Base-by-base conservation (phyloP, 2,888 invertebrate genomes). In the Balanococcus diminutus region DNA sequence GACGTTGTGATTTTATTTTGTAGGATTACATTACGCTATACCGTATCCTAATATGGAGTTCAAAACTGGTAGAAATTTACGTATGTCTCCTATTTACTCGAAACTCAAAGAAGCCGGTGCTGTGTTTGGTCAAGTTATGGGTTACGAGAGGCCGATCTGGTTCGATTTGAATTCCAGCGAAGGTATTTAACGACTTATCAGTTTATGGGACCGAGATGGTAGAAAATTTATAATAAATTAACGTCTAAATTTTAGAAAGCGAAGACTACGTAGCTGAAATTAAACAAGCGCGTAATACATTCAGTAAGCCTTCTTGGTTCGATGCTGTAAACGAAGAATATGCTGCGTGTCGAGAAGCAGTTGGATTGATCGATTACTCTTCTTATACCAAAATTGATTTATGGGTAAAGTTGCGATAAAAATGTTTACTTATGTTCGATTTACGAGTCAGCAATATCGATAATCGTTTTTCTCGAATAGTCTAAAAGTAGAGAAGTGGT, bases 61-160 rank as follows among this genome's bases (percentile, higher is more conserved):
- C 89, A 92, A 93, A 89, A 96, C 95, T 0, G 96, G 97, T 0
- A 92, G 98, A 84, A 97, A 97, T 90, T 91, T 99, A 19, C 92
- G 99, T 84, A 95, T 97, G 93, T 98, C 98, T 0, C 98, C 98
- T 0, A 96, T 99, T 87, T 98, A 97, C 91, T 96, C 98, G 0
- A 95, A 96, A 87, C 91, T 98, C 19, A 93, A 95, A 87, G 96
- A 96, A 89, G 95, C 95, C 11, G 98, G 98, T 0, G 99, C 97
- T 0, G 95, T 97, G 6, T 99, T 99, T 90, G 97, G 97, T 0
- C 98, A 98, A 90, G 96, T 96, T 36, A 98, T 98, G 97, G 98
- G 98, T 0, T 99, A 98, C 90, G 99, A 99, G 90, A 91, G 98
- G 87, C 98, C 98, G 0, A 93, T 95, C 46, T 98, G 96, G 94